Evolutionary conservation across 2,113 vertebrate species (phyloP).

Genomic region (Spheniscus mendiculus): DNA sequence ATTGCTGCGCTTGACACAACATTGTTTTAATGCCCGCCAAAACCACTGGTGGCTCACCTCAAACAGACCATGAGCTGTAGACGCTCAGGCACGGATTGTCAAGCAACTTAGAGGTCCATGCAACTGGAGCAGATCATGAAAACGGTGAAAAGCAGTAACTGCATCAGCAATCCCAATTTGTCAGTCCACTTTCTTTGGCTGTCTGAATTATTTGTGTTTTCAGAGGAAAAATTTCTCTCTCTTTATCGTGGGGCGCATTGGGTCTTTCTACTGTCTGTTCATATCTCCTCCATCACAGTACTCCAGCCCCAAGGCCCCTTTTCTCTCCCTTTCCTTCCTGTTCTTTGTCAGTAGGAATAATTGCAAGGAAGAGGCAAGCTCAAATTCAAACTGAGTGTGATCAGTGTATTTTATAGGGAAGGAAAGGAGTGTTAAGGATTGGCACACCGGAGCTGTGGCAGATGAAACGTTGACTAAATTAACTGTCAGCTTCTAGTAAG

Average conservation of each 20-base stretch:
- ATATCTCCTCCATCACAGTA: neutral
- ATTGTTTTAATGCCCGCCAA: neutral
- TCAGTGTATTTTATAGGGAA: neutral
- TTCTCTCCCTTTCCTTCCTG: constrained; percentile 34
- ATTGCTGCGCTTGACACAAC: neutral
- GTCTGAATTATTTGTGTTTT: constrained; percentile 15
- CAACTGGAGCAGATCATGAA: neutral
- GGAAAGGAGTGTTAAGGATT: neutral
- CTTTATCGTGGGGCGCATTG: neutral
- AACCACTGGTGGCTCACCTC: neutral
- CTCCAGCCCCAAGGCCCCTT: constrained; percentile 25
- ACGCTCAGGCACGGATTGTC: neutral
- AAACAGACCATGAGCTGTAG: neutral
- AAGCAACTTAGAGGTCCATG: neutral
- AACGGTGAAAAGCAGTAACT: neutral
- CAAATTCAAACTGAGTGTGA: constrained; percentile 25
- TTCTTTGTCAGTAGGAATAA: constrained; percentile 54
- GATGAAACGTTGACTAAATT: neutral
- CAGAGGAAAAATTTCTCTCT: neutral
- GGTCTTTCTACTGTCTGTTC: constrained; percentile 41
- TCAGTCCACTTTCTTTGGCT: neutral
- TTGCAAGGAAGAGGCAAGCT: constrained; percentile 8
- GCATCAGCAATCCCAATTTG: neutral
- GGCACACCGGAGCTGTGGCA: neutral
- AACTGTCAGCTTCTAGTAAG: neutral